Evolutionary conservation across 2,888 invertebrate species (phyloP).

Genomic region (Zhengitettix transpicula): DNA sequence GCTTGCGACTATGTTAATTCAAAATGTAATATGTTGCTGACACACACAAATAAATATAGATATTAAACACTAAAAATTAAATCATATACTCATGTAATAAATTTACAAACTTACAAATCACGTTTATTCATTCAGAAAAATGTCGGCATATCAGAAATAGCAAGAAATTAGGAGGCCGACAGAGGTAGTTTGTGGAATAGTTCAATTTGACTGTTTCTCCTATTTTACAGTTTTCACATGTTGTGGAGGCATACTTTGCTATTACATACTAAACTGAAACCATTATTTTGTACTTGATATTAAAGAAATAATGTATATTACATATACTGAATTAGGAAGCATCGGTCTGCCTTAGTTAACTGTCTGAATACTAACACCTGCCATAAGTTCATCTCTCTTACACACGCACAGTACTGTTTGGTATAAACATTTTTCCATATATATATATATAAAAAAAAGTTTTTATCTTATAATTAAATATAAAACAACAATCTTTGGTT

Average conservation of each 20-base stretch:
- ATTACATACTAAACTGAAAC: conserved; percentile 1
- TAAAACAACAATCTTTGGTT: conserved; percentile 16
- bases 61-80: too few relatives aligned
- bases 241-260: conserved; percentile 1
- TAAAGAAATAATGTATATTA: conserved; percentile 6
- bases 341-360: conserved; percentile 8
- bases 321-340: conserved; percentile 10
- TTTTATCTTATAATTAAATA: conserved; percentile 10
- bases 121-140: too few relatives aligned
- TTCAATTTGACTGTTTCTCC: background rate
- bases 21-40: too few relatives aligned
- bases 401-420: conserved; percentile 12
- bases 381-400: background rate
- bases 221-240: background rate
- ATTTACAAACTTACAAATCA: too few relatives aligned
- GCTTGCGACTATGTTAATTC: too few relatives aligned
- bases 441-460: conserved; percentile 12
- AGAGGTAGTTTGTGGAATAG: conserved; percentile 14
- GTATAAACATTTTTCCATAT: conserved; percentile 13
- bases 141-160: too few relatives aligned
- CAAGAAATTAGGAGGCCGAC: conserved; percentile 1
- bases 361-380: background rate
- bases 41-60: too few relatives aligned
- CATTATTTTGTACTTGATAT: conserved; percentile 13
- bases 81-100: too few relatives aligned